Evolutionary conservation across 2,113 vertebrate species (phyloP), one percentile per base, ranked within the genome.

Genomic region (Channa argus): DNA sequence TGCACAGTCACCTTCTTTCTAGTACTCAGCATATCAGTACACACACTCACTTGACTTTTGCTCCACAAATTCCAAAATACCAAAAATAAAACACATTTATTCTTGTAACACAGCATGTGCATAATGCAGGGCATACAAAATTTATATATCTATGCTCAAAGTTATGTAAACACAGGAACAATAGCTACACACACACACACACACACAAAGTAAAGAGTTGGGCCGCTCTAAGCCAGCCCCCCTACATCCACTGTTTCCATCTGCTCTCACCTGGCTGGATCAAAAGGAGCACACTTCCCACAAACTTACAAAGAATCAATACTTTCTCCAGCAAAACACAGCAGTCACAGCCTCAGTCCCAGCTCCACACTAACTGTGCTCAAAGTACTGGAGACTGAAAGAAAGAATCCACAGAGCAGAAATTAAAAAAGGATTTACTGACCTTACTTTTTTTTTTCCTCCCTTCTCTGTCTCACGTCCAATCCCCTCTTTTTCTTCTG

Each of bases 271-370:
- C 93, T 93, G 91, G 88, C 87, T 90, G 89, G 89, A 91, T 94
- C 91, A 91, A 89, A 88, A 86, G 77, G 73, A 92, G 81, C 91
- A 92, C 90, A 92, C 91, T 92, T 92, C 90, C 90, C 91, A 94
- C 94, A 93, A 95, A 95, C 93, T 94, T 94, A 71, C 64, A 77
- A 76, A 87, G 88, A 93, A 94, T 94, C 94, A 92, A 94, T 94
- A 95, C 85, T 94, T 92, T 90, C 83, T 89, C 82, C 85, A 89
- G 86, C 85, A 86, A 88, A 85, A 90, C 85, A 82, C 84, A 89
- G 80, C 86, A 91, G 88, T 84, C 82, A 84, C 77, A 92, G 85
- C 65, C 81, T 72, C 79, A 74, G 73, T 55, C 78, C 75, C 72
- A 80, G 82, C 80, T 82, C 61, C 80, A 86, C 76, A 84, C 79